Evolutionary conservation across 2,797 vertebrate genomes (phyloP).

Genomic region (Chrosomus eos): DNA sequence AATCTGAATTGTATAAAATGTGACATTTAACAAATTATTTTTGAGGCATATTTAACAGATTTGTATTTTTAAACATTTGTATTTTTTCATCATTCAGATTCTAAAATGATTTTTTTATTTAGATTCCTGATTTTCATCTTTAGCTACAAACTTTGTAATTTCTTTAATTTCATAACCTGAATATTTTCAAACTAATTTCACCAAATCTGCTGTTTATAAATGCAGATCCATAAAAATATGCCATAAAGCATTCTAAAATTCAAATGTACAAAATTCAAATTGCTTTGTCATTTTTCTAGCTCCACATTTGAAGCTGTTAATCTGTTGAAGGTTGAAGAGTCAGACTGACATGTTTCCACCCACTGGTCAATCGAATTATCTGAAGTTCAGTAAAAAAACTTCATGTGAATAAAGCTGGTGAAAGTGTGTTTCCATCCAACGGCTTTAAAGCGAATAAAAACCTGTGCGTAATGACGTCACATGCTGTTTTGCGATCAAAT

Average conservation of each 20-base stretch:
- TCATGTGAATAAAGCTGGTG: too few relatives aligned
- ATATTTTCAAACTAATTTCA: neutral
- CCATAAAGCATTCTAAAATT: neutral
- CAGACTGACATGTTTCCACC: too few relatives aligned
- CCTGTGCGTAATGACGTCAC: too few relatives aligned
- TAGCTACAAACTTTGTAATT: neutral
- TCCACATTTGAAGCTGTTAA: neutral
- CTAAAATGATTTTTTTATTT: neutral
- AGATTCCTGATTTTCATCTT: neutral
- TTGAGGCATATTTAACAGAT: neutral
- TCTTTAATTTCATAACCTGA: neutral
- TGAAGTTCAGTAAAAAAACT: too few relatives aligned
- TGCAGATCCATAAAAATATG: neutral
- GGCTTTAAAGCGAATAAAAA: too few relatives aligned
- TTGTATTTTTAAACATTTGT: neutral
- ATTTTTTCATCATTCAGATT: neutral
- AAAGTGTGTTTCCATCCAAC: too few relatives aligned
- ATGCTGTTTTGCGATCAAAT: too few relatives aligned
- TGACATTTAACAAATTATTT: neutral
- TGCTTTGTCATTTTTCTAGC: neutral
- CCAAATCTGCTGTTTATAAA: neutral
- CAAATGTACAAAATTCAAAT: neutral
- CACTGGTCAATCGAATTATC: too few relatives aligned
- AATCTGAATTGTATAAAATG: neutral
- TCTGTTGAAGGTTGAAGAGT: neutral